Conservation (phyloP, 1,140 invertebrate species). For the Wiebesia pumilae region DNA sequence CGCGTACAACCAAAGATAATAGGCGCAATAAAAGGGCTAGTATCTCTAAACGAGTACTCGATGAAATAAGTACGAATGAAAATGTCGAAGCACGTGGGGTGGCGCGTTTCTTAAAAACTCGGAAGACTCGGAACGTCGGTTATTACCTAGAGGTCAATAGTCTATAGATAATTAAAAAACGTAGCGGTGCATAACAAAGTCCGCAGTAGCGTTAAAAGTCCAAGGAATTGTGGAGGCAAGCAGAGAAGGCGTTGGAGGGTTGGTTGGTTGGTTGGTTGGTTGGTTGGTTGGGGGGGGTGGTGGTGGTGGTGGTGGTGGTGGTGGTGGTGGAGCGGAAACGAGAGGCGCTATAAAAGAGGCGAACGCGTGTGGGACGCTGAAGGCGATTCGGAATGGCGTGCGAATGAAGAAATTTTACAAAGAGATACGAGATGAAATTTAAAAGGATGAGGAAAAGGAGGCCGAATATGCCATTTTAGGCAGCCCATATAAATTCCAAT, state of each 20-base stretch:
- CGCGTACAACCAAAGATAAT: too few relatives aligned
- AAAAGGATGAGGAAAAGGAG: not conserved
- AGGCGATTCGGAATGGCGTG: not conserved
- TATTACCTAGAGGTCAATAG: not conserved
- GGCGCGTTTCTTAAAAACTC: not conserved
- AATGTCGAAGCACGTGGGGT: not conserved
- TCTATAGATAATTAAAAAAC: not conserved
- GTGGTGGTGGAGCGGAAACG: too few relatives aligned
- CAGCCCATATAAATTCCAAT: slow-evolving; percentile 39
- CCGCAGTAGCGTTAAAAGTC: not conserved
- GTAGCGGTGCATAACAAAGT: not conserved
- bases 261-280: too few relatives aligned
- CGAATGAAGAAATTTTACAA: slow-evolving; percentile 17
- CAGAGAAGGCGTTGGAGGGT: not conserved
- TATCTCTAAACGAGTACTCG: not conserved
- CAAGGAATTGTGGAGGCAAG: not conserved
- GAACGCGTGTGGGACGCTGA: not conserved
- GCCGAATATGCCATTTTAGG: not conserved
- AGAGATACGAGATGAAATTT: not conserved
- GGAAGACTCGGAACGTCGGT: not conserved
- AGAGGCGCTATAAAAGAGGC: not conserved
- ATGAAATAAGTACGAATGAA: not conserved
- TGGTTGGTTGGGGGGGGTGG: too few relatives aligned
- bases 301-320: too few relatives aligned
- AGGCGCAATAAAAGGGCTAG: not conserved